Evolutionary conservation across 2,797 vertebrate genomes (phyloP), one percentile per base, ranked within the genome.

Genomic region (Knipowitschia caucasica): DNA sequence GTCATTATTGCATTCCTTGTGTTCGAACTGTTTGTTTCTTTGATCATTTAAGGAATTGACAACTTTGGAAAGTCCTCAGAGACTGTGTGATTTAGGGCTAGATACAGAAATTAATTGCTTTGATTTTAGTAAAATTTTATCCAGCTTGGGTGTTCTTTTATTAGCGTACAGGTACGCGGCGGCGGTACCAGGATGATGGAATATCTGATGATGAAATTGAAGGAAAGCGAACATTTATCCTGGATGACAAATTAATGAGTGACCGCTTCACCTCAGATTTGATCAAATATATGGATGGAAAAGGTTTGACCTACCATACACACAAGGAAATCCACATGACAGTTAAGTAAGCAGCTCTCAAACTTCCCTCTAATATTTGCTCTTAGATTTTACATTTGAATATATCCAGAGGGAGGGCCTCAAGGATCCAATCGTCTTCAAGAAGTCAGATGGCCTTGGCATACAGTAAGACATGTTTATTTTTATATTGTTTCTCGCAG

Each of bases 201-300:
- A 98, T 98, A 74, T 99, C 96, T 0, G 96, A 99, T 11, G 96
- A 99, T 58, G 96, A 99, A 84, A 99, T 99, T 15, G 96, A 99
- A 74, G 96, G 96, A 15, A 99, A 98, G 73, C 90, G 95, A 53
- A 95, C 88, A 0, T 99, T 99, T 72, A 94, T 98, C 80, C 84
- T 99, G 24, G 92, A 98, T 34, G 95, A 98, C 59, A 99, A 98
- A 75, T 89, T 99, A 62, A 80, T 86, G 15, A 92, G 92, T 61
- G 76, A 83, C 63, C 89, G 91, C 75, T 99, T 94, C 47, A 91
- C 88, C 71, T 92, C 89, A n/a, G 88, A 93, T 29, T 90, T 98
- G 26, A 89, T 99, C 71, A 93, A 92, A 75, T 90, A 92, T 81
- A 98, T 99, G 96, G 91, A 96, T 38, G 96, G 96, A 50, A 94